Evolutionary conservation across 2,113 vertebrate species (phyloP), one percentile per base, ranked within the genome.

Genomic region (Cinclus cinclus): DNA sequence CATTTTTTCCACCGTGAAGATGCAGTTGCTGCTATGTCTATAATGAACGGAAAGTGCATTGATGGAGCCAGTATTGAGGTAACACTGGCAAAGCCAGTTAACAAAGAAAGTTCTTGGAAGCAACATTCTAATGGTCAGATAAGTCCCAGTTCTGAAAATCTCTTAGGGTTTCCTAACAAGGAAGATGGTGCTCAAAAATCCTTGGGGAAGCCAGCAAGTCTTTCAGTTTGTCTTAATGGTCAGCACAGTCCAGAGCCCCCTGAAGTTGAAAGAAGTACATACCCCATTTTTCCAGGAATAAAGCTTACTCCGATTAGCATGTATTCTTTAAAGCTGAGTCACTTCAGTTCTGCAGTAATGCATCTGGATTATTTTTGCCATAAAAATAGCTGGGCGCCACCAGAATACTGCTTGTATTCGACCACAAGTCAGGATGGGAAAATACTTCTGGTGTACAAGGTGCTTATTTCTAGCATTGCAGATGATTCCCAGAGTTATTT

Each of bases 1-100:
- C 99, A 99, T 95, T 99, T 99, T 97, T 98, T 98, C 93, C 97
- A 96, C 83, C 98, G 99, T 20, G 98, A 99, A 46, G 99, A 99
- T 93, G 98, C 99, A 60, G 60, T 99, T 56, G 76, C 98, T 27
- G 98, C 99, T 18, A 98, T 99, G 95, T 98, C 97, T 69, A 74
- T 98, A 76, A 99, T 99, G 98, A 98, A 99, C 63, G 98, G 99
- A 13, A 98, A 98, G 39, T 97, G 97, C 53, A 98, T 99, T 60
- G 99, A 99, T 87, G 99, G 99, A 46, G 98, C 98, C 74, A 92
- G 79, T 31, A 98, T 99, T 87, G 99, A 99, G 94, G 98, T 99
- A 62, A 98, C 98, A 13, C 96, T 99, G 71, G 99, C 99, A 91
- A 99, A 99, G 88, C 99, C 99, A 16, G 98, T 98, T 9, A 96